Evolutionary conservation across 1,140 invertebrate species (phyloP), one percentile per base, ranked within the genome.

Genomic region (Dermatophagoides farinae): DNA sequence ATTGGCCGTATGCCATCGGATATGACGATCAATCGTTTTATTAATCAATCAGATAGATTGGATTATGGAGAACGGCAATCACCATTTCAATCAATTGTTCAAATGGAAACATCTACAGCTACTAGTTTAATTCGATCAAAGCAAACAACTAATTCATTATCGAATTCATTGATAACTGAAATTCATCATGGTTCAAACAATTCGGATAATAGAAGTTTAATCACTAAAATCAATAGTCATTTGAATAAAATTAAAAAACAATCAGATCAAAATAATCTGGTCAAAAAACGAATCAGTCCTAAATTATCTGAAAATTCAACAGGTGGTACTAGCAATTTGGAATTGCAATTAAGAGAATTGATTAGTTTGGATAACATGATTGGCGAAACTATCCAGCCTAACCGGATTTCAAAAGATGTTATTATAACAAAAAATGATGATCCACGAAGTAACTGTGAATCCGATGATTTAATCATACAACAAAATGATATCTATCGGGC

Each of bases 201-300:
- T 20, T 18, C 9, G 9, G 46, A 23, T 23, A 47, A 47, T 23
- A 93, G 41, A 92, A 92, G 72, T 88, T 85, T 25, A 85, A 88
- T 39, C 25, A 16, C 60, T 12, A 16, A 22, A 18, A 39, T 49
- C 20, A 50, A 39, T 22, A 18, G 25, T 46, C 44, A 50, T 16
- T 38, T 49, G 18, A 39, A 37, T 46, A 52, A 61, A 38, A 23
- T 22, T 18, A 38, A 50, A 22, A 31, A 47, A 11, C 44, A n/a
- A 18, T n/a, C 18, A 20, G 12, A 14, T 25, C 39, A 37, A 38
- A n/a, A 25, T 39, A 53, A 38, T 39, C 20, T n/a, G 12, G 12
- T n/a, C n/a, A 55, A 55, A 55, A 55, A 55, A 44, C 53, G 53
- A n/a, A 25, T 55, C 31, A 55, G 53, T 55, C 53, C 53, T 14